These are phyloP conservation scores for Ammodramus savannarum DNA, from an alignment of 2,113 vertebrate genomes.

Conservation along the genomic window DNA sequence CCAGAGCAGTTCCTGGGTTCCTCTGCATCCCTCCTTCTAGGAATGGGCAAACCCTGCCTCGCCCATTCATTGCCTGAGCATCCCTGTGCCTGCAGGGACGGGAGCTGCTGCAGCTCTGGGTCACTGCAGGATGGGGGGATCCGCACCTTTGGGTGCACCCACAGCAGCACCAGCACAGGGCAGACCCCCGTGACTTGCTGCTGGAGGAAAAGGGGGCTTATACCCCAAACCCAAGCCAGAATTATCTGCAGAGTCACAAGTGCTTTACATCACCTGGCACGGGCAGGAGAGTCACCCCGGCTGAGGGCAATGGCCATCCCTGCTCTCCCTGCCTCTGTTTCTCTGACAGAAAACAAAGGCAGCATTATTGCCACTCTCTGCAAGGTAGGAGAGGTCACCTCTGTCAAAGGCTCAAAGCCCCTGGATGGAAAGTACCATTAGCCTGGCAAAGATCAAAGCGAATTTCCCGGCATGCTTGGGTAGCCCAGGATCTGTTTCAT, in stretches of 20 bases:
- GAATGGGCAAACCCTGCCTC: neutral
- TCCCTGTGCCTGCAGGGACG: rapidly evolving
- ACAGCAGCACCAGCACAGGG: neutral
- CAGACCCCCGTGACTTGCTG: neutral
- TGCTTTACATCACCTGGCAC: neutral
- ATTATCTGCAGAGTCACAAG: neutral
- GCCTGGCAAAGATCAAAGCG: neutral
- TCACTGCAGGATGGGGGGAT: neutral
- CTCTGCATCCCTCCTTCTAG: slow-evolving; percentile 15
- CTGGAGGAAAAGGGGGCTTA: neutral
- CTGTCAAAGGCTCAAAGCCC: neutral
- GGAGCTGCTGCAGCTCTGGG: neutral
- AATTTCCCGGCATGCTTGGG: neutral
- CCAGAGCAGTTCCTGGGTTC: neutral
- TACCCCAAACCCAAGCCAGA: neutral
- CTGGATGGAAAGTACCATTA: neutral
- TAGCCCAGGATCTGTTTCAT: slow-evolving; percentile 20
- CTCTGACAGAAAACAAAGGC: neutral
- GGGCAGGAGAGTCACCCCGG: neutral
- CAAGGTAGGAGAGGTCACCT: neutral
- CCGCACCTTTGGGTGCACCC: neutral
- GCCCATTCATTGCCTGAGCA: neutral
- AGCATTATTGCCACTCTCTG: neutral
- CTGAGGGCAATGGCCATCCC: rapidly evolving
- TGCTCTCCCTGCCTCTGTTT: neutral